Percentiles rank a stretch among this genome's conserved stretches.
These are phyloP conservation scores for Athalia circularis DNA, from an alignment of 2,888 invertebrate species.

Conservation along the genomic window DNA sequence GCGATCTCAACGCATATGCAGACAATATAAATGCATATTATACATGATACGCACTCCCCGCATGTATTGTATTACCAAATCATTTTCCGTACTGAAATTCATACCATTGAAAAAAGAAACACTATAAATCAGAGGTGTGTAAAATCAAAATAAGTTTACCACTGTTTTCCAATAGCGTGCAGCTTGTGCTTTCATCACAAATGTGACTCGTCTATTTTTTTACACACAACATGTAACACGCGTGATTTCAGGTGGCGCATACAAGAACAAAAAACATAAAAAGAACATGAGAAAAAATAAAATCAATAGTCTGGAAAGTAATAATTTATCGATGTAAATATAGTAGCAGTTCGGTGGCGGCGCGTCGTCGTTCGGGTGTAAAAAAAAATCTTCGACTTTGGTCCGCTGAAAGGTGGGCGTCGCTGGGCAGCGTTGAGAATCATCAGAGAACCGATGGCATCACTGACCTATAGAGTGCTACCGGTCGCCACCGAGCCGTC, in stretches of 20 bases:
- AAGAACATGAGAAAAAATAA: slow-evolving; percentile 1
- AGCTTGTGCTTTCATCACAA: too few species aligned
- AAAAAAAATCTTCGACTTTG: slow-evolving; percentile 22
- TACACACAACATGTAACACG: neutral
- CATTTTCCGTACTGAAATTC: too few species aligned
- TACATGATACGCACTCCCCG: too few species aligned
- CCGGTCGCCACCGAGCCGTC: slow-evolving; percentile 15
- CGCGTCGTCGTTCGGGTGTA: neutral
- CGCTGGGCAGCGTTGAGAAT: slow-evolving; percentile 13
- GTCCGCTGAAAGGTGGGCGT: slow-evolving; percentile 36
- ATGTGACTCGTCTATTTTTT: neutral
- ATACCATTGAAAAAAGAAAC: too few species aligned
- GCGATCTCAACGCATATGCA: neutral
- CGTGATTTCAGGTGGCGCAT: neutral
- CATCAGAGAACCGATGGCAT: slow-evolving; percentile 31
- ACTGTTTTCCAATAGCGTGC: too few species aligned
- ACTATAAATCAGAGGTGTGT: too few species aligned
- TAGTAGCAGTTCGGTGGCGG: slow-evolving; percentile 27
- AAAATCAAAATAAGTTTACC: too few species aligned
- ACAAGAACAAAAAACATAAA: neutral
- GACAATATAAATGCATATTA: too few species aligned
- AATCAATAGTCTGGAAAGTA: neutral
- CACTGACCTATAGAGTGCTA: slow-evolving; percentile 45
- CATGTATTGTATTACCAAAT: too few species aligned
- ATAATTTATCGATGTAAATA: slow-evolving; percentile 45